Base-by-base conservation (phyloP, 2,113 vertebrate genomes). In the Notothenia coriiceps region DNA sequence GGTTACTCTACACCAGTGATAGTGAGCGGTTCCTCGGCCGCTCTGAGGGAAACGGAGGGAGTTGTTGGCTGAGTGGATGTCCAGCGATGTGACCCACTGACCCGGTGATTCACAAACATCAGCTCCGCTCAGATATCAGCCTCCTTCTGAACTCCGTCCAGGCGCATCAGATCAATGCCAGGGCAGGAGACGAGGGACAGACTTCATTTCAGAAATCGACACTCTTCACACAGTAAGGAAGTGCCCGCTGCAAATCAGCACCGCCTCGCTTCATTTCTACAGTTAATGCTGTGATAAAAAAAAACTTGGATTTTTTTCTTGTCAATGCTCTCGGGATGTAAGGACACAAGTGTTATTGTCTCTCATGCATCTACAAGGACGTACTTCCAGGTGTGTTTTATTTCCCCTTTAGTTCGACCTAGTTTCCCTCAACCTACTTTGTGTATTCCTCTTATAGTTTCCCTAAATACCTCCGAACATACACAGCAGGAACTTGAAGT, bases 31-130 rank as follows among this genome's bases (percentile, higher is more conserved):
- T 90, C 80, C 86, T 88, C 29, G 2, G 61, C 57, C 82, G 76
- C 80, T 75, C 56, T 35, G 70, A 90, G 88, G 64, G 5, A 67
- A 77, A 74, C 61, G 66, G 51, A 49, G 54, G 60, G 82, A 80
- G 70, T 81, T 68, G 80, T 67, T 83, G 77, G 66, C 86, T 85
- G 50, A 68, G n/a, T 60, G 60, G 69, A 85, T 74, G 91, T 92
- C 93, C 91, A 80, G 86, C 67, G 83, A 88, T 72, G 87, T 93
- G 92, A 93, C 92, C 92, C 89, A 92, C 88, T 94, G 92, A 92
- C 93, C 91, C 90, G 93, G 71, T 93, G 91, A 88, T 92, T 91
- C 88, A 87, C 63, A 91, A 86, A 86, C 88, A 89, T 91, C 86
- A 87, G 86, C 86, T 89, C 65, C 22, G 20, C 86, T 74, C 57